phyloP scores from a whole-genome alignment of 2,888 invertebrate genomes.

The Nipponacmea schrenckii region DNA sequence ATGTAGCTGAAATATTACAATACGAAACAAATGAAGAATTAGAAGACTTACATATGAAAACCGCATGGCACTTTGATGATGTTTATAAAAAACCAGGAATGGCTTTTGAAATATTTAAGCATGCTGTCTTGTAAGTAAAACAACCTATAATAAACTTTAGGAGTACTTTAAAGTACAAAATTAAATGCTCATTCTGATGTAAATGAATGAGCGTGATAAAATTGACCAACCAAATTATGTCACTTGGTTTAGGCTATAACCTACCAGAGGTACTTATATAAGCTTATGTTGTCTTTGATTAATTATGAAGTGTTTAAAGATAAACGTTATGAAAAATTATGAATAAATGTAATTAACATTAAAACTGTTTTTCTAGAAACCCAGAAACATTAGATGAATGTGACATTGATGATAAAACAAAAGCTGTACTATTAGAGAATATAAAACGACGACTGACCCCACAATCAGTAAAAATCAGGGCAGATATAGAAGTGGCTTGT shows the following conservation, averaged over 20 bases:
- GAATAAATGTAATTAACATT: no score
- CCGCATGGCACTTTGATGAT: constrained; percentile 98
- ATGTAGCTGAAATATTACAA: constrained; percentile 93
- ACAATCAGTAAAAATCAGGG: constrained; percentile 94
- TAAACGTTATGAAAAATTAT: no score
- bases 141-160: no score
- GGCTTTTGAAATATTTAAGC: constrained; percentile 98
- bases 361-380: constrained; percentile 75
- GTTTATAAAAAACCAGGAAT: constrained; percentile 96
- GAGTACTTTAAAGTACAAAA: no score
- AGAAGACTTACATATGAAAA: constrained; percentile 93
- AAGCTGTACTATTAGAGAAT: constrained; percentile 90
- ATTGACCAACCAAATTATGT: no score
- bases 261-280: no score
- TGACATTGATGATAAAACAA: constrained; percentile 90
- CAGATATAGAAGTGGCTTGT: constrained; percentile 90
- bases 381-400: constrained; percentile 95
- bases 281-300: no score
- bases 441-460: constrained; percentile 96
- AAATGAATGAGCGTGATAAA: no score
- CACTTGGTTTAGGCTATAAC: no score
- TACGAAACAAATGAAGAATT: constrained; percentile 92
- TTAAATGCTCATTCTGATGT: background rate
- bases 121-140: constrained; percentile 90
- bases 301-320: no score